Evolutionary conservation across 2,113 vertebrate species (phyloP).

Genomic region (Andinoacara biseriatus): DNA sequence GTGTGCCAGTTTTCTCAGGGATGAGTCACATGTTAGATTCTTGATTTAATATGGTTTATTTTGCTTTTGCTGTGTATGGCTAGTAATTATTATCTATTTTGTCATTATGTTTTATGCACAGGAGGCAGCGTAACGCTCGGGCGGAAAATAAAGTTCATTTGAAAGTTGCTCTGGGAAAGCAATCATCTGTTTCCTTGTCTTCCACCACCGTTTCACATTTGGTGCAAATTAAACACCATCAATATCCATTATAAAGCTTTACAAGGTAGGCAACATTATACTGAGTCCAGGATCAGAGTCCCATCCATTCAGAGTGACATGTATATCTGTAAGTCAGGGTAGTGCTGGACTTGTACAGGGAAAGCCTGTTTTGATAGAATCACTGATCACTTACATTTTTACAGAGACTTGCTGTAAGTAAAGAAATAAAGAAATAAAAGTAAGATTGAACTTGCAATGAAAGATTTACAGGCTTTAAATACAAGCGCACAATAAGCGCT

Average conservation of each 20-base stretch:
- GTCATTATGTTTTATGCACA: conserved; percentile 31
- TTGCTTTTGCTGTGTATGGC: conserved; percentile 42
- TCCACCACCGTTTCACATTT: neutral
- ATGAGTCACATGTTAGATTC: conserved; percentile 74
- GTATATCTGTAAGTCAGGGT: neutral
- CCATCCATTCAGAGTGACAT: neutral
- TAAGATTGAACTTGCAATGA: neutral
- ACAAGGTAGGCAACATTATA: neutral
- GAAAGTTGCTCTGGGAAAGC: neutral
- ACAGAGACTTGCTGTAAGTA: neutral
- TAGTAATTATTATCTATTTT: conserved; percentile 60
- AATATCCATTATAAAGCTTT: conserved; percentile 2
- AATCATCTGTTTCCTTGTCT: neutral
- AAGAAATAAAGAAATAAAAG: neutral
- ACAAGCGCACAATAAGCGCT: neutral
- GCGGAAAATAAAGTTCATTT: neutral
- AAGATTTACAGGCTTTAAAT: neutral
- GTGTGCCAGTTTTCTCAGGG: conserved; percentile 75
- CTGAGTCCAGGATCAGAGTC: neutral
- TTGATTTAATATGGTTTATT: conserved; percentile 65
- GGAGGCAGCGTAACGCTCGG: neutral
- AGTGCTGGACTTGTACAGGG: neutral
- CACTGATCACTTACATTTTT: neutral
- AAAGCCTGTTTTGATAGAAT: neutral
- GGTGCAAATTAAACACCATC: conserved; percentile 4